Evolutionary conservation across 1,140 invertebrate species (phyloP).

Genomic region (Pentalonia nigronervosa): DNA sequence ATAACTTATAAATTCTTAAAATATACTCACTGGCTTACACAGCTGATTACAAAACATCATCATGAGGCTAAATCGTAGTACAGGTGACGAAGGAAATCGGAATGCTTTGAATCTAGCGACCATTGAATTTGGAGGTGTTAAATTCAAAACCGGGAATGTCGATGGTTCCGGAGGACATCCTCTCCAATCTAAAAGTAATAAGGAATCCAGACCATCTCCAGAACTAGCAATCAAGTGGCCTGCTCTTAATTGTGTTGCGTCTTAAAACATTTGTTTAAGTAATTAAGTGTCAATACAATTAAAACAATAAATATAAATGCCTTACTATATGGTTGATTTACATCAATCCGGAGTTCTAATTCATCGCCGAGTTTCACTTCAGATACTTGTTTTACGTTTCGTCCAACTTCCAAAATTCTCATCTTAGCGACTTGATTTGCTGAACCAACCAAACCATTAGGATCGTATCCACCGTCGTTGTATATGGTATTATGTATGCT

Average conservation of each 20-base stretch:
- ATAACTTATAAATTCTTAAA: background rate
- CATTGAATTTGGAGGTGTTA: conserved; percentile 64
- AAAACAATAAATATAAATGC: background rate
- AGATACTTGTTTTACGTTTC: conserved; percentile 59
- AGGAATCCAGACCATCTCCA: conserved; percentile 66
- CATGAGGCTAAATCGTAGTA: conserved; percentile 74
- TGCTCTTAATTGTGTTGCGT: conserved; percentile 68
- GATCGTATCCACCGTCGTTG: conserved; percentile 41
- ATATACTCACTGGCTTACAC: conserved; percentile 68
- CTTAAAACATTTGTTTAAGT: conserved; percentile 62
- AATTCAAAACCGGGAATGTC: conserved; percentile 67
- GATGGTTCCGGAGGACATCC: conserved; percentile 68
- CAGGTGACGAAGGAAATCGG: conserved; percentile 74
- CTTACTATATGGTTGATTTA: conserved; percentile 65
- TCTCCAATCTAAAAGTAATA: conserved; percentile 67
- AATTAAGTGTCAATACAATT: background rate
- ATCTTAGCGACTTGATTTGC: conserved; percentile 60
- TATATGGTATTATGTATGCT: conserved; percentile 53
- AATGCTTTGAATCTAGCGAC: conserved; percentile 70
- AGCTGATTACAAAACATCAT: conserved; percentile 73
- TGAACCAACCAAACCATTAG: conserved; percentile 45
- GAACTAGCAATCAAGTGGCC: conserved; percentile 68
- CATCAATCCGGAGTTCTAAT: conserved; percentile 65
- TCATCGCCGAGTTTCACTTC: conserved; percentile 65
- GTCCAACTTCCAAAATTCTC: conserved; percentile 60